Percentiles rank a stretch among this genome's conserved stretches.
These are phyloP conservation scores for Ephialtes manifestator DNA, from an alignment of 2,888 invertebrate genomes.

Conservation along the genomic window DNA sequence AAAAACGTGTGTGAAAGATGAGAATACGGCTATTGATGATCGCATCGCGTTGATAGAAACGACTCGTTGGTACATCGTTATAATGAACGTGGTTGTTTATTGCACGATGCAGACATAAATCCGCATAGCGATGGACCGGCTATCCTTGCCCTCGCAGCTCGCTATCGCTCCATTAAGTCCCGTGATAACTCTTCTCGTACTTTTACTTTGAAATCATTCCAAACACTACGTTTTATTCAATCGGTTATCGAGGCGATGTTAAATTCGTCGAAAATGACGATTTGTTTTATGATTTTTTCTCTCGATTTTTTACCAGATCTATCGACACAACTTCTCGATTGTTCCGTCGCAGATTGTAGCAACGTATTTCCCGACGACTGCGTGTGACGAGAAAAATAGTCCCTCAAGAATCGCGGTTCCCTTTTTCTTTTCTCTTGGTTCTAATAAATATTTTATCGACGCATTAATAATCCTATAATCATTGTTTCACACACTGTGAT, in stretches of 20 bases:
- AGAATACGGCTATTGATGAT: conserved; percentile 45
- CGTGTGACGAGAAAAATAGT: background rate
- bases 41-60: background rate
- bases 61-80: background rate
- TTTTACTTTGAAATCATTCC: conserved; percentile 50
- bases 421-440: background rate
- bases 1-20: conserved; percentile 41
- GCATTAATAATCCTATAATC: conserved; percentile 35
- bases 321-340: background rate
- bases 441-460: conserved; percentile 6
- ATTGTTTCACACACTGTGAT: conserved; percentile 19
- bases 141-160: conserved; percentile 16
- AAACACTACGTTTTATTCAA: conserved; percentile 24
- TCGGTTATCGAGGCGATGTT: background rate
- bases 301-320: conserved; percentile 25
- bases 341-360: conserved; percentile 20
- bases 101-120: background rate
- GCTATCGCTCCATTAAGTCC: conserved; percentile 16
- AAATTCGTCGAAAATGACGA: background rate
- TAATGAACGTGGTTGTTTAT: background rate
- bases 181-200: conserved; percentile 33
- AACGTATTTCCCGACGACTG: conserved; percentile 3
- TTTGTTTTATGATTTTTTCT: conserved; percentile 12
- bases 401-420: conserved; percentile 16
- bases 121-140: conserved; percentile 13